Conservation (phyloP, 2,797 vertebrate genomes). For the Sparidentex hasta region DNA sequence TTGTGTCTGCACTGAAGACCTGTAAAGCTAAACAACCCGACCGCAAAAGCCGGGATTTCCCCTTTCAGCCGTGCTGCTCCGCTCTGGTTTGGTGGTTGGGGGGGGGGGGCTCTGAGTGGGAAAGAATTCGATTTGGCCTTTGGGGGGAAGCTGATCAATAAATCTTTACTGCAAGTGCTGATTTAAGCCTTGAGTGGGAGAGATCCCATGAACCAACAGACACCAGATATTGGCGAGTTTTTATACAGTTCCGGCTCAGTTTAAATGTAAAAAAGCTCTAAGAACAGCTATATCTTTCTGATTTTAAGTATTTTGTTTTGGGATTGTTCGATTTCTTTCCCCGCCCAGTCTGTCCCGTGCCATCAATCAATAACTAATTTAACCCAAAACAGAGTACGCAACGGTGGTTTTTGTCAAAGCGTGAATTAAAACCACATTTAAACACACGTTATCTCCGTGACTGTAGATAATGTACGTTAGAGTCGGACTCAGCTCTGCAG, state of each 20-base stretch:
- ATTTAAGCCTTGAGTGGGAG: slow-evolving; percentile 34
- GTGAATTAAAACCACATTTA: no score
- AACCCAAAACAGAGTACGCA: background rate
- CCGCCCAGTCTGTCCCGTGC: no score
- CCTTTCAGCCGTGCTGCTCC: slow-evolving; percentile 6
- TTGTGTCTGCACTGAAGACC: slow-evolving; percentile 8
- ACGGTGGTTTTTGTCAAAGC: no score
- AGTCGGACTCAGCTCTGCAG: no score
- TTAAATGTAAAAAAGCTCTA: background rate
- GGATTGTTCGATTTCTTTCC: background rate
- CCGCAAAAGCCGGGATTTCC: slow-evolving; percentile 28
- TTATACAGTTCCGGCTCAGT: no score
- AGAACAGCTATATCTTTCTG: no score
- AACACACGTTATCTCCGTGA: no score
- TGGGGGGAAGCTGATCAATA: slow-evolving; percentile 58
- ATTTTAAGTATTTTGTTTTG: background rate
- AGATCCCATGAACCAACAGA: slow-evolving; percentile 18
- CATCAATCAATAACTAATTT: background rate
- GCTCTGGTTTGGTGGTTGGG: background rate
- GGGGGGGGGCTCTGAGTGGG: slow-evolving; percentile 29
- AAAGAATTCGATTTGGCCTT: slow-evolving; percentile 34
- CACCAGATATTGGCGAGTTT: background rate
- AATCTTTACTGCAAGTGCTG: slow-evolving; percentile 39
- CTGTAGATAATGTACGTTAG: no score
- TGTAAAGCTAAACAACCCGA: slow-evolving; percentile 30